A percentile compares a stretch with the other conserved stretches of the same genome.
Conservation (phyloP, 2,113 vertebrate species). For the Lonchura striata region DNA sequence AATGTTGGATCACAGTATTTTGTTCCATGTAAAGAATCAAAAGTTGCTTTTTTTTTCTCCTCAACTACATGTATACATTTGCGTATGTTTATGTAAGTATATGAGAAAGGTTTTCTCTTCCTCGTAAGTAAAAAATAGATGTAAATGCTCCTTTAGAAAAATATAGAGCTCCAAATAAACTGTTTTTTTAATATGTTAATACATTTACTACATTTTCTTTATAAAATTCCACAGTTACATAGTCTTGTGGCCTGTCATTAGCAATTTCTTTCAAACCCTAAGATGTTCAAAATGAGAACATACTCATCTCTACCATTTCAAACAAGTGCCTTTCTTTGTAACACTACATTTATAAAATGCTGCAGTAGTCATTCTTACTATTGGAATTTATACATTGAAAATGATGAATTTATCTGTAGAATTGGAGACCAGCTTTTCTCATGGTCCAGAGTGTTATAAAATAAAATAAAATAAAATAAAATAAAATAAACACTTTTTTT, state of each 20-base stretch:
- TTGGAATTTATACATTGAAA: background rate
- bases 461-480: background rate
- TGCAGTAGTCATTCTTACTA: background rate
- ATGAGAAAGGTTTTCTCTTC: background rate
- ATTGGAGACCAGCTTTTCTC: background rate
- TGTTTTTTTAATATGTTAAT: background rate
- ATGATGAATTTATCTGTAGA: background rate
- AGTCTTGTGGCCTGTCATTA: background rate
- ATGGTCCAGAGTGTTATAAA: background rate
- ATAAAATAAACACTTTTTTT: background rate
- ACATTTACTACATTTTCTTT: background rate
- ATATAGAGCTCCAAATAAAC: background rate
- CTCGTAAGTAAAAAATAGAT: background rate
- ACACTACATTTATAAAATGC: background rate
- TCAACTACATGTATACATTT: accelerated
- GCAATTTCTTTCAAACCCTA: background rate
- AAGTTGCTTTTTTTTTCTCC: accelerated
- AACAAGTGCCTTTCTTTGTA: background rate
- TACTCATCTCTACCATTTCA: background rate
- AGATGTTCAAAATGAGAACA: background rate
- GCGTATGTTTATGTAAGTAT: background rate
- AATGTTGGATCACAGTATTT: background rate
- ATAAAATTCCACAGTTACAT: background rate
- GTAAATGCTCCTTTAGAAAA: background rate
- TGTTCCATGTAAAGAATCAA: background rate